These are phyloP conservation scores for Propithecus coquereli DNA, from an alignment of 2,113 vertebrate species.

Conservation along the genomic window DNA sequence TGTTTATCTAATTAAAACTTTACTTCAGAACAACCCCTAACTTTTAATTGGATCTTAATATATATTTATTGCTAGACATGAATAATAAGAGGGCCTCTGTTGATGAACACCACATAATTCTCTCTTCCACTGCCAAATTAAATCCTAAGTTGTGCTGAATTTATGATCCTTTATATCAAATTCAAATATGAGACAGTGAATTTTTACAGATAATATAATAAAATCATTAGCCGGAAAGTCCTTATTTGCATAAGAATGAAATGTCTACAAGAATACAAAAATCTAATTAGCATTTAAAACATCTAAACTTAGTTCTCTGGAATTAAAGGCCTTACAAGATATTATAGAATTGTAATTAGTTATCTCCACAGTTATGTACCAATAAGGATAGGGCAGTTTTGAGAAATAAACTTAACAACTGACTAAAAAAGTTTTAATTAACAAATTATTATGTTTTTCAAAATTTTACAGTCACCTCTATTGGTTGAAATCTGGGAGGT, in stretches of 20 bases:
- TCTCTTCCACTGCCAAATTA: background rate
- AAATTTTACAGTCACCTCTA: constrained; percentile 29
- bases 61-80: background rate
- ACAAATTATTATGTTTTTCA: background rate
- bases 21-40: background rate
- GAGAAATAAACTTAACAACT: constrained; percentile 26
- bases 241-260: constrained; percentile 29
- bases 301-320: background rate
- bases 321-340: constrained; percentile 19
- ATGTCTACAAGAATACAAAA: constrained; percentile 20
- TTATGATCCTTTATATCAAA: background rate
- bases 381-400: background rate
- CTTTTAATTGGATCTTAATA: constrained; percentile 41
- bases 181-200: background rate
- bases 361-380: background rate
- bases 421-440: background rate
- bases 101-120: background rate
- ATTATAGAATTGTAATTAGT: background rate
- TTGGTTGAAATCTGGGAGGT: background rate
- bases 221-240: constrained; percentile 27
- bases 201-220: constrained; percentile 8
- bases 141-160: background rate
- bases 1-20: constrained; percentile 32
- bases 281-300: constrained; percentile 1
- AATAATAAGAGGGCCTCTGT: background rate